Percentiles rank a stretch among this genome's conserved stretches.
These are phyloP conservation scores for Melanocharis versteri DNA, from an alignment of 2,113 vertebrate species.

Conservation along the genomic window DNA sequence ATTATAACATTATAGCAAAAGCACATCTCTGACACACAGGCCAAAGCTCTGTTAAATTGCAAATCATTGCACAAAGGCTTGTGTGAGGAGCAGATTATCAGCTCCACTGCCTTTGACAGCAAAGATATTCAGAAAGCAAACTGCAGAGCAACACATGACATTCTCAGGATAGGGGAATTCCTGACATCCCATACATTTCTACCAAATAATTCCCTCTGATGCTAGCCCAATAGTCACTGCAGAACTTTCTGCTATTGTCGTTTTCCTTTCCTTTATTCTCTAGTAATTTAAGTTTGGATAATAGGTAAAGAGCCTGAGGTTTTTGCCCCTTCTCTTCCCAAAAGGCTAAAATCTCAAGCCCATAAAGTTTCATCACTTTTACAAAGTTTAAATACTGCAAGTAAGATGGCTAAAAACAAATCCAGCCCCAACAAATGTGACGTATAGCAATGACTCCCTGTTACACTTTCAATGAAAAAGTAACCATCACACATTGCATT, in stretches of 20 bases:
- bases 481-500: background rate
- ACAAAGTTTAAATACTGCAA: background rate
- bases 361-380: background rate
- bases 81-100: background rate
- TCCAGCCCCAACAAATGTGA: background rate
- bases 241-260: background rate
- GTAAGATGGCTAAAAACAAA: background rate
- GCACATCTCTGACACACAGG: background rate
- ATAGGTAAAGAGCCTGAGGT: background rate
- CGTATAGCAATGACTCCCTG: background rate
- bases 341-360: background rate
- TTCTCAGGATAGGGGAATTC: background rate
- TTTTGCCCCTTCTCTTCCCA: background rate
- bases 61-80: background rate
- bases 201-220: background rate
- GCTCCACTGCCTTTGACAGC: accelerated
- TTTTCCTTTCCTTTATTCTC: background rate
- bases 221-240: background rate
- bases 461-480: background rate
- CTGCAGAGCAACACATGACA: background rate
- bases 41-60: background rate
- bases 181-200: background rate
- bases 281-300: background rate
- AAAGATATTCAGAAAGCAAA: background rate
- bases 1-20: background rate